phyloP scores from a whole-genome alignment of 2,113 vertebrate species.

The Nothocercus julius region DNA sequence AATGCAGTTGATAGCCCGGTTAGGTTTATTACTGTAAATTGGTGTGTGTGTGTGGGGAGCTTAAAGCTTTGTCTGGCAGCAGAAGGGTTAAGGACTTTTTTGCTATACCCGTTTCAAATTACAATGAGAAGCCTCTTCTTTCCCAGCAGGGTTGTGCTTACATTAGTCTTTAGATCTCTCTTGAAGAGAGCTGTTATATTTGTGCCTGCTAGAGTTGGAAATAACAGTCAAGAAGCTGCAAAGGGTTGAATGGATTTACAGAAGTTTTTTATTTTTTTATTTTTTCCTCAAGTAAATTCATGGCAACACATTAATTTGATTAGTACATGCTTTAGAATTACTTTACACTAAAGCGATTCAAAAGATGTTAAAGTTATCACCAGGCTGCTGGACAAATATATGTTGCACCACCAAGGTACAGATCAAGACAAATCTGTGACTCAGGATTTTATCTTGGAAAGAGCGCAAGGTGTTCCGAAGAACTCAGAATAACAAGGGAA shows the following conservation, averaged over 20 bases:
- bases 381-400: constrained; percentile 77
- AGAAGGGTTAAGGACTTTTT: constrained; percentile 84
- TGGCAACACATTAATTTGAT: constrained; percentile 78
- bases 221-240: constrained; percentile 82
- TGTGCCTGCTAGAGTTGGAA: constrained; percentile 91
- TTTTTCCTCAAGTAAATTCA: constrained; percentile 76
- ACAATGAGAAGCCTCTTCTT: constrained; percentile 99
- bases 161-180: constrained; percentile 92
- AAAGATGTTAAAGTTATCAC: constrained; percentile 81
- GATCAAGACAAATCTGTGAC: constrained; percentile 80
- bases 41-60: neutral
- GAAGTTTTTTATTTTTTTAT: constrained; percentile 37
- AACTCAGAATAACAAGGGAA: constrained; percentile 77
- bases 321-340: constrained; percentile 76
- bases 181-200: constrained; percentile 86
- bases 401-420: constrained; percentile 77
- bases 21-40: constrained; percentile 40
- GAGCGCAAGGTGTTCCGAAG: constrained; percentile 80
- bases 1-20: neutral
- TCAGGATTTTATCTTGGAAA: constrained; percentile 80
- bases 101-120: constrained; percentile 92
- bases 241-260: constrained; percentile 80
- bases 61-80: constrained; percentile 74
- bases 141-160: constrained; percentile 91
- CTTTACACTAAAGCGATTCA: constrained; percentile 77